phyloP scores from a whole-genome alignment of 2,797 vertebrate species.

The Bucorvus abyssinicus region DNA sequence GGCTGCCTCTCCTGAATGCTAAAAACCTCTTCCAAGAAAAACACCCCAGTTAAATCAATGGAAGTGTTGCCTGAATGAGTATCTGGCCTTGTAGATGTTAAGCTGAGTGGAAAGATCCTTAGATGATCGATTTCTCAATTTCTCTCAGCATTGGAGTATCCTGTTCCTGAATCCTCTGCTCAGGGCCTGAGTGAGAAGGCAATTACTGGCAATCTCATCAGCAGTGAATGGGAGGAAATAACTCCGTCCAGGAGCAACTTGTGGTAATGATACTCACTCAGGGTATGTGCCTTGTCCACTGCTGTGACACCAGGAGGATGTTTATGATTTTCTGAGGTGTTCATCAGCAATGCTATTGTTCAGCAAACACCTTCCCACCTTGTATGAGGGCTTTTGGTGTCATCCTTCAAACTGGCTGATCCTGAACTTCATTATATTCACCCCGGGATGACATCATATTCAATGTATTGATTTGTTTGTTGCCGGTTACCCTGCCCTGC shows the following conservation, averaged over 20 bases:
- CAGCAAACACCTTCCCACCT: background rate
- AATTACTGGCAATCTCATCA: slow-evolving; percentile 53
- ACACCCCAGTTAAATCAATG: background rate
- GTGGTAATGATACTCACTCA: background rate
- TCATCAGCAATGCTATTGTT: background rate
- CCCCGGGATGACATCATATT: background rate
- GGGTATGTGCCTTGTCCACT: background rate
- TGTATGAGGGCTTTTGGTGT: background rate
- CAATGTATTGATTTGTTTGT: background rate
- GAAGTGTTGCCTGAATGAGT: background rate
- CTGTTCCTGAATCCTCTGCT: slow-evolving; percentile 24
- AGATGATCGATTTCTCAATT: slow-evolving; percentile 21
- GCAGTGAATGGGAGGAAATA: slow-evolving; percentile 19
- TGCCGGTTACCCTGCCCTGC: background rate
- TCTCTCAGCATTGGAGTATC: slow-evolving; percentile 5
- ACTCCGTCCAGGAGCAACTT: background rate
- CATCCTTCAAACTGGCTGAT: background rate
- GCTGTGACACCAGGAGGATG: background rate
- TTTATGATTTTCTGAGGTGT: background rate
- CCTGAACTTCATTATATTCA: background rate
- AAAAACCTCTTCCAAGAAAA: background rate
- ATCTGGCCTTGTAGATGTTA: background rate
- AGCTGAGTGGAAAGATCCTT: slow-evolving; percentile 14
- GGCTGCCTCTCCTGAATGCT: background rate
- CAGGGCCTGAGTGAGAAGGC: background rate